phyloP scores from a whole-genome alignment of 2,888 invertebrate species.

The Lydus trimaculatus region DNA sequence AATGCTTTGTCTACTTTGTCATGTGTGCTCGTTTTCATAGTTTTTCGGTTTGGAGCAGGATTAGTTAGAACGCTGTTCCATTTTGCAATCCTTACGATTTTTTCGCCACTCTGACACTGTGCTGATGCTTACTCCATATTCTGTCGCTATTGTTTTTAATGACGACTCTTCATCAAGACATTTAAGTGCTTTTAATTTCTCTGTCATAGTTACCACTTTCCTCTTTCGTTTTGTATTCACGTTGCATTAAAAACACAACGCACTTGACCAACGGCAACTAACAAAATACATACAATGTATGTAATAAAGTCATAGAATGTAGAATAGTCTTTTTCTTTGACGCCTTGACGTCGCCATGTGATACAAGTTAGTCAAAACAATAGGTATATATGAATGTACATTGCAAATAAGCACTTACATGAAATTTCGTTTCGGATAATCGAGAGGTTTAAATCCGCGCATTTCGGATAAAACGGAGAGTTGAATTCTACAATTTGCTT shows the following conservation, averaged over 20 bases:
- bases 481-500: too few relatives aligned
- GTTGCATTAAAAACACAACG: background rate
- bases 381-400: background rate
- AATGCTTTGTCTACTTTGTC: slow-evolving; percentile 7
- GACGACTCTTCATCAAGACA: slow-evolving; percentile 1
- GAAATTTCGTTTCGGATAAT: background rate
- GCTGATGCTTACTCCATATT: too few relatives aligned
- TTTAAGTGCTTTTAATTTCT: slow-evolving; percentile 8
- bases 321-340: too few relatives aligned
- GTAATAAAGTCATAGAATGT: too few relatives aligned
- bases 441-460: background rate
- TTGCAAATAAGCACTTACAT: background rate
- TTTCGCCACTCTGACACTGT: background rate
- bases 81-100: background rate
- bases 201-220: background rate
- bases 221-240: slow-evolving; percentile 3
- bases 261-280: background rate
- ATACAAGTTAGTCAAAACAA: background rate
- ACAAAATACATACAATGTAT: too few relatives aligned
- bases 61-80: slow-evolving; percentile 6
- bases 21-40: background rate
- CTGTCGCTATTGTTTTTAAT: background rate
- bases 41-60: slow-evolving; percentile 1
- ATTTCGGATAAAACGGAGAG: background rate
- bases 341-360: too few relatives aligned